A percentile compares a stretch with the other conserved stretches of the same genome.
Conservation (phyloP, 2,797 vertebrate genomes). For the Paedocypris micromegethes region DNA sequence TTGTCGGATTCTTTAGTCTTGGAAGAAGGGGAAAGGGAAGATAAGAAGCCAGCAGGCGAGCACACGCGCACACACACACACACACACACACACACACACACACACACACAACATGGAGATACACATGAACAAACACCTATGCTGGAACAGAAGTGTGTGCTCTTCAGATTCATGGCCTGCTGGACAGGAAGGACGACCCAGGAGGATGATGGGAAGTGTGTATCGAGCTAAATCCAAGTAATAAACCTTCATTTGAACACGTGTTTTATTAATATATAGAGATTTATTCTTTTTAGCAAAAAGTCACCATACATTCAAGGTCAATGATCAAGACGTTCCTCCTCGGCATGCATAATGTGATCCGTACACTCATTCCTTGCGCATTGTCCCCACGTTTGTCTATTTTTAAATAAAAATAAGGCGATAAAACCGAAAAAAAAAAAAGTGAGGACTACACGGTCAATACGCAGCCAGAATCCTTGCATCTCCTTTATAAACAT, state of each 20-base stretch:
- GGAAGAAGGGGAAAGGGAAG: constrained; percentile 11
- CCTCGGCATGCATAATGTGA: constrained; percentile 76
- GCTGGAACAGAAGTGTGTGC: constrained; percentile 13
- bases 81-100: constrained; percentile 14
- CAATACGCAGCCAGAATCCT: constrained; percentile 37
- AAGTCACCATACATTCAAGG: constrained; percentile 82
- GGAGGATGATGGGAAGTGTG: background rate
- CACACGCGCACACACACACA: constrained; percentile 20
- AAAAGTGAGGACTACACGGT: constrained; percentile 46
- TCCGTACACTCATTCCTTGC: constrained; percentile 61
- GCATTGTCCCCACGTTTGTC: constrained; percentile 51
- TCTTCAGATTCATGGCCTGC: constrained; percentile 24
- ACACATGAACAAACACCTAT: constrained; percentile 2
- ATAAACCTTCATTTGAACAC: constrained; percentile 66
- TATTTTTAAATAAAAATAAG: constrained; percentile 59
- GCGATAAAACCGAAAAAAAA: constrained; percentile 52
- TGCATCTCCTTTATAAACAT: too few species aligned
- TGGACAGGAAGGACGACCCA: background rate
- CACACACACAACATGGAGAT: constrained; percentile 1
- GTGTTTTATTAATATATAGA: constrained; percentile 81
- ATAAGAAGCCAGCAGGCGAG: constrained; percentile 28
- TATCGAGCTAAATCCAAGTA: constrained; percentile 13
- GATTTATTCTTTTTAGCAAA: constrained; percentile 80
- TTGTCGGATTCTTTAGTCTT: constrained; percentile 4
- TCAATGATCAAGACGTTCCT: constrained; percentile 70